phyloP scores from a whole-genome alignment of 2,113 vertebrate genomes.

The Nerophis ophidion region DNA sequence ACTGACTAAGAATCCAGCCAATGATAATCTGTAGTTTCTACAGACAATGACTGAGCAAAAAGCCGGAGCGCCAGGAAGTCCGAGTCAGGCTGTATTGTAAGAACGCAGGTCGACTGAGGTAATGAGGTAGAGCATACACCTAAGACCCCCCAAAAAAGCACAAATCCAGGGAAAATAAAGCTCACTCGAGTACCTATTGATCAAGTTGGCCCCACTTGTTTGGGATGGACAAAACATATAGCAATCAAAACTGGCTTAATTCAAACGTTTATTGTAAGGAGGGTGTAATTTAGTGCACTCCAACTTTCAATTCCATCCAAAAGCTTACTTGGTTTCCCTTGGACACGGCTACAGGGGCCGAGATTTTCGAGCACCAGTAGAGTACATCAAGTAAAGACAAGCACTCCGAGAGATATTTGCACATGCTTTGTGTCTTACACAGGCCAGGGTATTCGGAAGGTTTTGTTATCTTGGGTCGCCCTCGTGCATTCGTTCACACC shows the following conservation, averaged over 20 bases:
- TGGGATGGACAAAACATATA: not conserved
- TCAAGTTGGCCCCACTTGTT: not conserved
- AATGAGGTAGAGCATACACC: no score
- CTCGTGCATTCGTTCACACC: slow-evolving; percentile 35
- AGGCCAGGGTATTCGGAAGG: slow-evolving; percentile 56
- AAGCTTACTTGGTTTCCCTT: slow-evolving; percentile 27
- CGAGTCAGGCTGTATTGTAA: no score
- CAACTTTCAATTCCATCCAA: slow-evolving; percentile 15
- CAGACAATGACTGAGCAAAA: no score
- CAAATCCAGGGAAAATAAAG: no score
- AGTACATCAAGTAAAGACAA: slow-evolving; percentile 23
- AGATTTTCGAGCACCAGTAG: slow-evolving; percentile 16
- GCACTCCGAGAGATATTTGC: slow-evolving; percentile 56
- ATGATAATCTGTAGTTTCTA: no score
- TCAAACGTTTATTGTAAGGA: slow-evolving; percentile 3
- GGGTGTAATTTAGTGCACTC: slow-evolving; percentile 20
- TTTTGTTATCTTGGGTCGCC: slow-evolving; percentile 57
- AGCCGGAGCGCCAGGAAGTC: no score
- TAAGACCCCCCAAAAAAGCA: no score
- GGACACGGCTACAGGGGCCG: slow-evolving; percentile 26
- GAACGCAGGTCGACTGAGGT: no score
- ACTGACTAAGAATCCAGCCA: no score
- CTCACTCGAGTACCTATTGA: no score
- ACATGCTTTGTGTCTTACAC: slow-evolving; percentile 56
- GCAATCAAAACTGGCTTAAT: not conserved